Evolutionary conservation across 2,797 vertebrate species (phyloP).

Genomic region (Crocodylus rhombifer): DNA sequence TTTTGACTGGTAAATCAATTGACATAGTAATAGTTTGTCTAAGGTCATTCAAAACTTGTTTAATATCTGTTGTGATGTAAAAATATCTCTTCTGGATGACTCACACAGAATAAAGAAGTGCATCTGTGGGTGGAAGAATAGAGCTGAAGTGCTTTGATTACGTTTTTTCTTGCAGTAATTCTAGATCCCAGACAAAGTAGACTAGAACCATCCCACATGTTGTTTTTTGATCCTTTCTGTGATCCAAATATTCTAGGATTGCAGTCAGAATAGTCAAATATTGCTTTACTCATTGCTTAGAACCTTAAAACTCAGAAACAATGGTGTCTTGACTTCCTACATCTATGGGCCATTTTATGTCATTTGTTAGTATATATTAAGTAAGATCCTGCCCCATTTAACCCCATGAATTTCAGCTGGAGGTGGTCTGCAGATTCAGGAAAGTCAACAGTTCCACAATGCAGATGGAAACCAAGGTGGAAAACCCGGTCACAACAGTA

Average conservation of each 20-base stretch:
- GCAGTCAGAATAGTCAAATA: not conserved
- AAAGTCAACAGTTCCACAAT: conserved; percentile 49
- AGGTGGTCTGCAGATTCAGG: too few species aligned
- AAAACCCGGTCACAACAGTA: not conserved
- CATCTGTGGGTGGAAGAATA: conserved; percentile 52
- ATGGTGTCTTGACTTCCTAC: not conserved
- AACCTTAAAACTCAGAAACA: not conserved
- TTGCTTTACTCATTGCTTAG: not conserved
- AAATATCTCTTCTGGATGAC: conserved; percentile 69
- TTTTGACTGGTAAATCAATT: conserved; percentile 18
- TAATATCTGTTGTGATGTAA: conserved; percentile 58
- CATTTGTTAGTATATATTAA: not conserved
- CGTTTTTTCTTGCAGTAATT: conserved; percentile 36
- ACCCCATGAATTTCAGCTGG: too few species aligned
- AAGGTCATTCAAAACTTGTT: conserved; percentile 21
- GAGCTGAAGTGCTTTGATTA: conserved; percentile 51
- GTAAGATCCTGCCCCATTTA: not conserved
- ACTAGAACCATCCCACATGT: conserved; percentile 22
- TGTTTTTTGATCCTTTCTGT: not conserved
- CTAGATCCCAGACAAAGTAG: conserved; percentile 38
- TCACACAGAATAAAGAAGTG: conserved; percentile 64
- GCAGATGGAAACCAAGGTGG: conserved; percentile 59
- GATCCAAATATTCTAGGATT: not conserved
- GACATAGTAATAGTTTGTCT: conserved; percentile 2
- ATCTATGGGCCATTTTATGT: not conserved